Conservation (phyloP, 2,113 vertebrate genomes). For the Protobothrops mucrosquamatus region DNA sequence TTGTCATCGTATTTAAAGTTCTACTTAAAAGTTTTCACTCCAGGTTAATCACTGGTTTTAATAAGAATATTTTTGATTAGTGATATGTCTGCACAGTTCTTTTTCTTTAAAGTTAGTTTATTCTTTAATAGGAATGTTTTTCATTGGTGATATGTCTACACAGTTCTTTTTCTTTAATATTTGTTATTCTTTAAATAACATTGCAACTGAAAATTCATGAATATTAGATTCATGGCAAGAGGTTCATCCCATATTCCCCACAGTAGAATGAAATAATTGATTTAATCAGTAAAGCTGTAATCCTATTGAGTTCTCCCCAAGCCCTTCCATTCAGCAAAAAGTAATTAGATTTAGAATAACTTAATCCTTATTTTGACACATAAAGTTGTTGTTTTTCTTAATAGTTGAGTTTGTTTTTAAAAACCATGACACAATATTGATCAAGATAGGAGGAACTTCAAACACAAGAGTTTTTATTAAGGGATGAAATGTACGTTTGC, state of each 20-base stretch:
- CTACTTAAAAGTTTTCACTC: constrained; percentile 53
- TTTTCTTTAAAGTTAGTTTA: constrained; percentile 20
- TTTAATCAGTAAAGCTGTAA: background rate
- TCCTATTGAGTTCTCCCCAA: background rate
- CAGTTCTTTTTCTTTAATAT: constrained; percentile 10
- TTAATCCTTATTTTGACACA: constrained; percentile 19
- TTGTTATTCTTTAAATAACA: background rate
- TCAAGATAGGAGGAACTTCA: background rate
- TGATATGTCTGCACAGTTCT: constrained; percentile 32
- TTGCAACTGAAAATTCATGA: background rate
- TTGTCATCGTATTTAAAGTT: constrained; percentile 58
- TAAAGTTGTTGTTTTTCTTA: constrained; percentile 19
- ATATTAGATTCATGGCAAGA: background rate
- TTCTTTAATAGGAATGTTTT: background rate
- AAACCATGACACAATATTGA: background rate
- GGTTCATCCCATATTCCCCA: background rate
- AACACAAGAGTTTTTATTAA: background rate
- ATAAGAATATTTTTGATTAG: constrained; percentile 36
- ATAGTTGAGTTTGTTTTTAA: background rate
- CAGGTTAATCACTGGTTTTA: constrained; percentile 49
- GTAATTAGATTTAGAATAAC: constrained; percentile 15
- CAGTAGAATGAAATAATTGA: background rate
- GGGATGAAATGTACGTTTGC: background rate
- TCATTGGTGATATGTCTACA: background rate
- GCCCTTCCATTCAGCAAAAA: background rate